These are phyloP conservation scores for Drosophila subquinaria DNA, from an alignment of 2,888 invertebrate genomes.

Conservation along the genomic window DNA sequence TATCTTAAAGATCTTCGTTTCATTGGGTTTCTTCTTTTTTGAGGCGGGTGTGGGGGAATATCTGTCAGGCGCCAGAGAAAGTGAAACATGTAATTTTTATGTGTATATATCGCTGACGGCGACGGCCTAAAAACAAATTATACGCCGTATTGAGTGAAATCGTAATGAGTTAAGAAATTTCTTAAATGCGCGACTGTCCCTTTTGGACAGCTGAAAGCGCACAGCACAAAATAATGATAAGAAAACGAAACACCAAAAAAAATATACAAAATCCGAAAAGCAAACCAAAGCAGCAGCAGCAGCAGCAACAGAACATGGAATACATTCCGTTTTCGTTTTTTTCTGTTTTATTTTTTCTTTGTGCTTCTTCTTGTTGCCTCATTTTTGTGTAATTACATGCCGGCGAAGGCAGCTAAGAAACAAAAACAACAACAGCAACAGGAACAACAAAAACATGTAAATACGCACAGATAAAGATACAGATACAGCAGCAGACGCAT, in stretches of 20 bases:
- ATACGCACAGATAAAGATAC: slow-evolving; percentile 74
- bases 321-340: slow-evolving; percentile 62
- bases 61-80: slow-evolving; percentile 73
- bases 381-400: slow-evolving; percentile 69
- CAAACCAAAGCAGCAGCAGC: slow-evolving; percentile 36
- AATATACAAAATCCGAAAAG: slow-evolving; percentile 33
- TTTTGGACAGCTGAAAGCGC: slow-evolving; percentile 47
- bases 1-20: slow-evolving; percentile 13
- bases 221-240: slow-evolving; percentile 68
- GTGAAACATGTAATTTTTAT: slow-evolving; percentile 76
- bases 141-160: slow-evolving; percentile 77
- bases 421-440: background rate
- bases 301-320: slow-evolving; percentile 50
- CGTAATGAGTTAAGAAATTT: slow-evolving; percentile 79
- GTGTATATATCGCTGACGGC: slow-evolving; percentile 25
- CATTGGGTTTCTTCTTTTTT: slow-evolving; percentile 20
- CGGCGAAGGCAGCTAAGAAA: slow-evolving; percentile 40
- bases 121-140: slow-evolving; percentile 74
- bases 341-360: slow-evolving; percentile 12
- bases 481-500: slow-evolving; percentile 22
- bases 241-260: slow-evolving; percentile 31
- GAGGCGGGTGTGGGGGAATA: slow-evolving; percentile 4
- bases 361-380: slow-evolving; percentile 19
- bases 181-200: slow-evolving; percentile 65
- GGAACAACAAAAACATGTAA: slow-evolving; percentile 46